Base-by-base conservation (phyloP, 2,797 vertebrate species). In the Dermochelys coriacea region DNA sequence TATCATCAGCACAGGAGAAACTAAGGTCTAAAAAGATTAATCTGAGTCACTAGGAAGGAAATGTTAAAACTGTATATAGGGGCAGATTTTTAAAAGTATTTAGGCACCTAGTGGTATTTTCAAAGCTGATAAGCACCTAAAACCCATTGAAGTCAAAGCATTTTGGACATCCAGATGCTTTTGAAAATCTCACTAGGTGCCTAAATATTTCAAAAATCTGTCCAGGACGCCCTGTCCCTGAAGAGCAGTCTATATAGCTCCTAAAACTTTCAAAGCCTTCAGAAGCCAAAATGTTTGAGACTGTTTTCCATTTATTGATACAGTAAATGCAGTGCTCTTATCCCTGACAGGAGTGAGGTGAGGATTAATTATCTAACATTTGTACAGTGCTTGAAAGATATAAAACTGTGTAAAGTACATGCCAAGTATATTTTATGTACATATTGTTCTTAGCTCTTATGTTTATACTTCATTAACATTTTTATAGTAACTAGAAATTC, bases 391-490 rank as follows among this genome's bases (percentile, higher is more conserved):
- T 57, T 54, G 25, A 80, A 85, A 47, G 18, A 37, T 64, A 54
- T 37, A 84, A 80, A 85, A 52, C 14, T 61, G 4, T 81, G 50
- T 45, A 88, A 88, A 50, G n/a, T 80, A 47, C 75, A 29, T 23
- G 34, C 29, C 49, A 88, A 81, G 34, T 37, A 52, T 31, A 52
- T 51, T 92, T 75, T 54, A 92, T 18, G 50, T 34, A 88, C 34
- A 81, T 88, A 25, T 49, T 27, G 68, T 27, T 88, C 54, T 27
- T 85, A 21, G 45, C 25, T 82, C 64, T 88, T 68, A 29, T 61
- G 81, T 49, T 88, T 74, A 88, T 88, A 82, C 80, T 88, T 85
- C 61, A 77, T 52, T 14, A n/a, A 57, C 41, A 55, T 81, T 15
- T 23, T 49, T 59, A 54, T 10, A 77, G 45, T 80, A 74, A 52